Base-by-base conservation (phyloP, 2,888 invertebrate species). In the Tetragonula carbonaria region DNA sequence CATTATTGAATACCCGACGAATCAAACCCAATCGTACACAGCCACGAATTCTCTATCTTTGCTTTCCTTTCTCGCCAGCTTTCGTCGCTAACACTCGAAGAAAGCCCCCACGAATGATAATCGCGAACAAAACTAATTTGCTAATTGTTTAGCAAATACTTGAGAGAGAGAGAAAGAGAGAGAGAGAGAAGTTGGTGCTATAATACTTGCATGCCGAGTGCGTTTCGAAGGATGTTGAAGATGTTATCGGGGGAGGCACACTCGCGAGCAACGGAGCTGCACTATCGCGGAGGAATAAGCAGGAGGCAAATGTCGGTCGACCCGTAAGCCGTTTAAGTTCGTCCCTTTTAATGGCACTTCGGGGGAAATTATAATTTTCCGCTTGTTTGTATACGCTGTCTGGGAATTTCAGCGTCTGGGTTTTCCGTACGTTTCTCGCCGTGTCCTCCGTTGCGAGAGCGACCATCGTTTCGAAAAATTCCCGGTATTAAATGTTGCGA, bases 111-210 rank as follows among this genome's bases (percentile, higher is more conserved):
- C 1, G 33, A 65, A 18, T 75, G 86, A 88, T 85, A 87, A 45
- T 87, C 80, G 68, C 82, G 63, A 71, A 78, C 82, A 18, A 82
- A 87, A 90, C 89, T 82, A 90, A 92, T 92, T 92, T 90, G 82
- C 87, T 84, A 38, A 38, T 38, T 88, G 86, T 90, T 92, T 89
- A 88, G 87, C 75, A 87, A 85, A 84, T 72, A 79, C 83, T 59
- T 72, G 72, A 63, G 67, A n/a, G 57, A 38, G 38, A 23, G 23
- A 23, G 23, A 38, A 5, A 38, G 38, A 38, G 63, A 21, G 23
- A 23, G n/a, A 73, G 62, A 62, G 57, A n/a, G 16, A 33, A 38
- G 55, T 21, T 23, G 38, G 57, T 38, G 16, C 5, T 57, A n/a
- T 38, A 80, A 77, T 50, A 67, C 72, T 77, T 33, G 38, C 70